Percentiles rank a stretch among this genome's conserved stretches.
Conservation (phyloP, 2,797 vertebrate species). For the Myripristis murdjan region DNA sequence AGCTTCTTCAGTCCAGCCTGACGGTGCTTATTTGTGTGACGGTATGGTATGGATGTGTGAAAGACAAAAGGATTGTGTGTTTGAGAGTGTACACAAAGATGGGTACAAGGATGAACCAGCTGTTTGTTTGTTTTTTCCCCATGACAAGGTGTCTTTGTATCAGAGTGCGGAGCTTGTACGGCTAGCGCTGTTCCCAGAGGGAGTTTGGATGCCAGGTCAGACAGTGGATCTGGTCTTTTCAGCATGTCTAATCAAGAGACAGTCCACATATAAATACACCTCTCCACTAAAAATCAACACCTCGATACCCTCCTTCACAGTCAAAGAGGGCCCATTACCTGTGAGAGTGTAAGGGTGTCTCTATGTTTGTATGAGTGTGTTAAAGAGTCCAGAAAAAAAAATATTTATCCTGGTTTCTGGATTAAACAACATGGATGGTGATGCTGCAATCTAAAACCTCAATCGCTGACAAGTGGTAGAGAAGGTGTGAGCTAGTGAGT, state of each 20-base stretch:
- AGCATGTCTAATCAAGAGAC: not conserved
- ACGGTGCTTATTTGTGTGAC: no score
- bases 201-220: not conserved
- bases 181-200: not conserved
- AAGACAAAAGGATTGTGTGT: no score
- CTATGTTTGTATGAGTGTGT: not conserved
- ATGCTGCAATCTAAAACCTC: not conserved
- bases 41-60: no score
- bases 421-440: not conserved
- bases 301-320: not conserved
- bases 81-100: no score
- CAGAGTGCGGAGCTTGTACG: not conserved
- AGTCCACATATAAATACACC: conserved; percentile 1
- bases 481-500: not conserved
- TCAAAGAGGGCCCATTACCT: not conserved
- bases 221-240: not conserved
- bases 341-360: no score
- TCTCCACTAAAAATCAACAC: not conserved
- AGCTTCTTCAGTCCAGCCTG: no score
- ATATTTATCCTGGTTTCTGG: not conserved
- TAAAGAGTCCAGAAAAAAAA: not conserved
- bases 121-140: not conserved
- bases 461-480: not conserved
- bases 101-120: no score
- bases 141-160: not conserved